Conservation (phyloP, 1,140 invertebrate genomes). For the Eriosoma lanigerum region DNA sequence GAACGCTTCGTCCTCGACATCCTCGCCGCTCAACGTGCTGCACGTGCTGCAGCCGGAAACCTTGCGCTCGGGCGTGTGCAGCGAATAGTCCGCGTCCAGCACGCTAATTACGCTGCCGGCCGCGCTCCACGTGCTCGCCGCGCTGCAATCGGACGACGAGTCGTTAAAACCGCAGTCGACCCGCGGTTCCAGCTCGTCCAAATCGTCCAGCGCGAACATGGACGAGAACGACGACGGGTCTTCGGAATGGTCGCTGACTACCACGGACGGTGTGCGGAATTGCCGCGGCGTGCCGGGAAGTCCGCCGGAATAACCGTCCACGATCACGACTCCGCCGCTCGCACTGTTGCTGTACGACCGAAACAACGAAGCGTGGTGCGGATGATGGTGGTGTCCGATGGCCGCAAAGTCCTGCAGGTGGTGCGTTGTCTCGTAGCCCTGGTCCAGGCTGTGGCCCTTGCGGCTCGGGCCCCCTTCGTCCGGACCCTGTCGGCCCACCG, state of each 20-base stretch:
- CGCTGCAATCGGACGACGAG: slow-evolving; percentile 64
- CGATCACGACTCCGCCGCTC: slow-evolving; percentile 27
- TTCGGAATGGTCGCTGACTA: slow-evolving; percentile 81
- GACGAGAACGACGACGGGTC: slow-evolving; percentile 60
- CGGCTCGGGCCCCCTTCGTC: slow-evolving; percentile 2
- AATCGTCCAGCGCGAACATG: slow-evolving; percentile 66
- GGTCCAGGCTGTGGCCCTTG: slow-evolving; percentile 52
- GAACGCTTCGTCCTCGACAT: slow-evolving; percentile 56
- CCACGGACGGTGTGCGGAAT: slow-evolving; percentile 76
- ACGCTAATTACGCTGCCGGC: slow-evolving; percentile 64
- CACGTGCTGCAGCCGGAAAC: slow-evolving; percentile 67
- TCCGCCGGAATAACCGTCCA: slow-evolving; percentile 49
- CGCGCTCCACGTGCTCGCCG: slow-evolving; percentile 68
- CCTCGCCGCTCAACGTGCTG: slow-evolving; percentile 70
- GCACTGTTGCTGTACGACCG: background rate
- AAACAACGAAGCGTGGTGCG: background rate
- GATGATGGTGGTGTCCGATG: background rate
- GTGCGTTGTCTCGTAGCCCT: slow-evolving; percentile 31
- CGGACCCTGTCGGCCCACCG: background rate
- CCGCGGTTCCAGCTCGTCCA: slow-evolving; percentile 63
- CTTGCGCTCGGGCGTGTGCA: slow-evolving; percentile 63
- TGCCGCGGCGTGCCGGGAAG: slow-evolving; percentile 52
- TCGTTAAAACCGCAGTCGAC: slow-evolving; percentile 54
- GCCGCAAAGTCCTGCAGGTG: background rate
- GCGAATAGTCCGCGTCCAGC: slow-evolving; percentile 62